phyloP scores from a whole-genome alignment of 2,888 invertebrate species.

The Choristoneura rosaceana region DNA sequence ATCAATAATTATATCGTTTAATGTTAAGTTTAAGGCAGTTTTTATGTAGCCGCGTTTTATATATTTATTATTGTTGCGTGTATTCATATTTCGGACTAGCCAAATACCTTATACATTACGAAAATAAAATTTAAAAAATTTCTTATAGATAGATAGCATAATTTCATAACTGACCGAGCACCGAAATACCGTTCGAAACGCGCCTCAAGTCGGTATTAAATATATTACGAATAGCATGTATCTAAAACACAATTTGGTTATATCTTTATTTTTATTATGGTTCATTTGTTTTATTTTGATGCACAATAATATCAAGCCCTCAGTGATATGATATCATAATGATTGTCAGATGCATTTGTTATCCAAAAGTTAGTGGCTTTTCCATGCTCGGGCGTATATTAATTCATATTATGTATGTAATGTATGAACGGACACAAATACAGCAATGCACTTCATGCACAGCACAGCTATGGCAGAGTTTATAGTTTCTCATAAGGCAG shows the following conservation, averaged over 20 bases:
- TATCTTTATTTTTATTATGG: neutral
- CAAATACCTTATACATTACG: conserved; percentile 65
- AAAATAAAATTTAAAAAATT: conserved; percentile 55
- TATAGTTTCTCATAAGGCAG: conserved; percentile 97
- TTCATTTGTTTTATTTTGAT: neutral
- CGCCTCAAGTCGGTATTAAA: neutral
- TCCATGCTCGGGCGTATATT: conserved; percentile 58
- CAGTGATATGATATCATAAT: neutral
- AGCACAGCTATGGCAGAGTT: conserved; percentile 84
- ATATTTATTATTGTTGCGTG: neutral
- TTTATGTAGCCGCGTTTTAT: conserved; percentile 11
- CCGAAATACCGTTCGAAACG: conserved; percentile 54
- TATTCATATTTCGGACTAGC: conserved; percentile 68
- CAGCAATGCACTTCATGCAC: conserved; percentile 81
- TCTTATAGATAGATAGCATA: conserved; percentile 49
- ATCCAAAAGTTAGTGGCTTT: conserved; percentile 62
- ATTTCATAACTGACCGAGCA: conserved; percentile 60
- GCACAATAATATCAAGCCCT: conserved; percentile 27
- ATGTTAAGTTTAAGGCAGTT: conserved; percentile 18
- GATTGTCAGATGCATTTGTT: conserved; percentile 40
- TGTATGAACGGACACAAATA: conserved; percentile 64
- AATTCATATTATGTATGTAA: conserved; percentile 59
- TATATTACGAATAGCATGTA: neutral
- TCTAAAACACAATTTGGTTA: neutral
- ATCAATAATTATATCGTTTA: neutral